A percentile compares a stretch with the other conserved stretches of the same genome.
These are phyloP conservation scores for Eristalinus sepulchralis DNA, from an alignment of 2,888 invertebrate genomes.

Conservation along the genomic window DNA sequence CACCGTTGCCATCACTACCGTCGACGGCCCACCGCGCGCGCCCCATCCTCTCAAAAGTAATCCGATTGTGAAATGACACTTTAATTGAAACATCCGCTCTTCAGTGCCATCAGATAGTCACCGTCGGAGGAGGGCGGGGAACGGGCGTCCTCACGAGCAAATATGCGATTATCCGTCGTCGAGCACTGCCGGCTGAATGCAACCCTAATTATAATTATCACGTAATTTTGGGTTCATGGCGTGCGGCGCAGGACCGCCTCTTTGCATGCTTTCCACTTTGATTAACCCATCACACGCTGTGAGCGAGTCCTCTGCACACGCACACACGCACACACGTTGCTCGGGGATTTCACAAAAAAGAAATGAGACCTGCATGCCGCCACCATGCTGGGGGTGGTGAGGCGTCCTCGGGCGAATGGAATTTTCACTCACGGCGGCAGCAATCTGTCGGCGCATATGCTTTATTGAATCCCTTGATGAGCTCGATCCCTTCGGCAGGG, in stretches of 20 bases:
- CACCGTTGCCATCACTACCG: neutral
- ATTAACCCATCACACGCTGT: conserved; percentile 49
- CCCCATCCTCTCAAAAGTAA: neutral
- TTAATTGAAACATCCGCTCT: neutral
- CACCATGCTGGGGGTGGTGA: neutral
- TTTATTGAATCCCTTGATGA: conserved; percentile 46
- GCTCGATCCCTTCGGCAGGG: conserved; percentile 11
- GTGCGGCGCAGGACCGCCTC: neutral
- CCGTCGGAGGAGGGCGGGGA: neutral
- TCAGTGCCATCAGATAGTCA: neutral
- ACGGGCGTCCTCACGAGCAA: neutral
- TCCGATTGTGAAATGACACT: neutral
- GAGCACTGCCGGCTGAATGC: conserved; percentile 18
- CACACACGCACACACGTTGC: conserved; percentile 19
- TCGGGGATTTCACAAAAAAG: conserved; percentile 23
- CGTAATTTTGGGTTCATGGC: conserved; percentile 49
- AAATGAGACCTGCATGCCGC: conserved; percentile 8
- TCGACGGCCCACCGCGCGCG: neutral
- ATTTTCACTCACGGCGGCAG: neutral
- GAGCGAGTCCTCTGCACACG: conserved; percentile 39
- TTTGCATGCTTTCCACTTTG: conserved; percentile 38
- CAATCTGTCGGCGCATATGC: conserved; percentile 37
- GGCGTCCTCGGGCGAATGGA: conserved; percentile 1
- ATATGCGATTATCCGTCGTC: neutral
- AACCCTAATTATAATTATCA: conserved; percentile 67